Percentiles rank a stretch among this genome's conserved stretches.
Evolutionary conservation across 2,797 vertebrate genomes (phyloP).

Genomic region (Mormyrops attenuatus): DNA sequence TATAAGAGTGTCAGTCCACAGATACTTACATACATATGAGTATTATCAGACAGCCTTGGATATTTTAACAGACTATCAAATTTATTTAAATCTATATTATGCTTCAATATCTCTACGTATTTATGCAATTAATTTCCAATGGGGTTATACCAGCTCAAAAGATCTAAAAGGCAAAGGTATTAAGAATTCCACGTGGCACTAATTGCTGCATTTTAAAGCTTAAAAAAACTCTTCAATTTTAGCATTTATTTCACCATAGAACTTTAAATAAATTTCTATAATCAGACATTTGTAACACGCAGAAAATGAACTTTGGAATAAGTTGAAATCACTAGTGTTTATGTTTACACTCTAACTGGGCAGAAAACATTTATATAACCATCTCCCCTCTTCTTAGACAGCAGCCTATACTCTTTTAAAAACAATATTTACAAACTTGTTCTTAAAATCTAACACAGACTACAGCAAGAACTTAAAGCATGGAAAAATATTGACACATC

Average conservation of each 20-base stretch:
- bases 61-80: not conserved
- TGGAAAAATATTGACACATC: not conserved
- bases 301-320: conserved; percentile 3
- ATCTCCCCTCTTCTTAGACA: not conserved
- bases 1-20: not conserved
- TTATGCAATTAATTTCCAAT: not conserved
- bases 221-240: not conserved
- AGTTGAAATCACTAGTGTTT: not conserved
- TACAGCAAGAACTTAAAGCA: not conserved
- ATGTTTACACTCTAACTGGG: not conserved
- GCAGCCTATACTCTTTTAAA: not conserved
- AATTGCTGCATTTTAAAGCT: not conserved
- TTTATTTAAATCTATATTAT: not conserved
- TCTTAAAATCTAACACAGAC: not conserved
- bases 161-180: not conserved
- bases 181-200: not conserved
- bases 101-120: not conserved
- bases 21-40: not conserved
- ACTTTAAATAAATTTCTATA: not conserved
- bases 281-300: conserved; percentile 3
- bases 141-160: not conserved
- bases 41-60: not conserved
- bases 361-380: not conserved
- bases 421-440: conserved; percentile 7
- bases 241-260: conserved; percentile 12